Base-by-base conservation (phyloP, 2,888 invertebrate species). In the Drosophila longiperda region DNA sequence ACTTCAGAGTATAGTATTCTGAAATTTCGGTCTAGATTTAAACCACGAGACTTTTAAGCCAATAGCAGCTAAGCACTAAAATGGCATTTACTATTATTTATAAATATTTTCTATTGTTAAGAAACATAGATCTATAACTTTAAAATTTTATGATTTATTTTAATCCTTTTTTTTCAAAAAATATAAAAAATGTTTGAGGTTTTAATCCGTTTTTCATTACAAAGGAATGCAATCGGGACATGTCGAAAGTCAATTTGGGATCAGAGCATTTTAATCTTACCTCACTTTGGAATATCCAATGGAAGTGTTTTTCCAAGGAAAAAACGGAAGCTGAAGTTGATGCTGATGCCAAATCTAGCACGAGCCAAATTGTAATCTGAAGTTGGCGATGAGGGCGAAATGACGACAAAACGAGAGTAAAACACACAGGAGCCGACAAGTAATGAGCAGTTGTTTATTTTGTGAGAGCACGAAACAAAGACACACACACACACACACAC, bases 381-480 rank as follows among this genome's bases (percentile, higher is more conserved):
- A 69, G 50, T 55, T 53, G 69, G 33, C 32, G 61, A 53, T 20
- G 42, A 49, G 57, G 42, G 58, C 40, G n/a, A 33, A 32, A 52
- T 40, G 59, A 40, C 42, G 57, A 67, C 45, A 74, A 71, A 29
- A 15, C 26, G 29, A 38, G 59, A 55, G 78, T 80, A 84, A 87
- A 81, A 81, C 81, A 80, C 76, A 81, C 75, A 78, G 64, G 62
- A 80, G 66, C 75, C 80, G 60, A 68, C 86, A 86, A 86, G 84
- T 90, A 90, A 90, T 80, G 88, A 90, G 90, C 89, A 90, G 88
- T 90, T 90, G 87, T 62, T 74, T 71, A 57, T 73, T 54, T 67
- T 52, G 29, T 29, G 40, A 50, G 61, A 66, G 57, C 52, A 38
- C 53, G 26, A 60, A 73, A 76, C 76, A 80, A 78, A 67, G 70